Percentiles rank a stretch among this genome's conserved stretches.
phyloP scores from a whole-genome alignment of 2,888 invertebrate species.

The Lepidocyrtoides sp. region DNA sequence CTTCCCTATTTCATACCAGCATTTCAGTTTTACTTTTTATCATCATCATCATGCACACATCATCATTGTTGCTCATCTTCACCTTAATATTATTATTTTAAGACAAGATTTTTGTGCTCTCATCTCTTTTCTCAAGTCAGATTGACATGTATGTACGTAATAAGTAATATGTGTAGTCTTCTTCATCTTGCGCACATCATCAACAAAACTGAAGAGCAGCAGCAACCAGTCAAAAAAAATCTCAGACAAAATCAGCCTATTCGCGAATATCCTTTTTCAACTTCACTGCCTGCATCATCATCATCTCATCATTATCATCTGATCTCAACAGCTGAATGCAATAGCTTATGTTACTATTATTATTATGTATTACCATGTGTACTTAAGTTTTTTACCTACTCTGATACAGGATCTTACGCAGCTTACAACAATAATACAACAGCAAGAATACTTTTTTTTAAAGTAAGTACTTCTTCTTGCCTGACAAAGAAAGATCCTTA shows the following conservation, averaged over 20 bases:
- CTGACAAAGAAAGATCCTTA: slow-evolving; percentile 23
- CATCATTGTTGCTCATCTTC: neutral
- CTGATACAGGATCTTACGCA: neutral
- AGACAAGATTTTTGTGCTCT: neutral
- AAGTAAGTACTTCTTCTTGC: neutral
- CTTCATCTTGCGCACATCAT: neutral
- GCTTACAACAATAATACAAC: neutral
- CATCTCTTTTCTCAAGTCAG: neutral
- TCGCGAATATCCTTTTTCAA: slow-evolving; percentile 3
- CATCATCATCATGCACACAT: too few relatives aligned
- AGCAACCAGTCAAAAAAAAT: neutral
- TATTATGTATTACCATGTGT: slow-evolving; percentile 26
- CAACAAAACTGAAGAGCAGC: neutral
- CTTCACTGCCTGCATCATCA: slow-evolving; percentile 13
- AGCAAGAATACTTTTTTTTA: neutral
- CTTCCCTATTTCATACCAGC: too few relatives aligned
- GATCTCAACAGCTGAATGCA: neutral
- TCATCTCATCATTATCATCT: neutral
- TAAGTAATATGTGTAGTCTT: neutral
- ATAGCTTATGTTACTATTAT: slow-evolving; percentile 8
- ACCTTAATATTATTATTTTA: neutral
- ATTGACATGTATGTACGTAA: neutral
- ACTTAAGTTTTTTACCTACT: slow-evolving; percentile 24
- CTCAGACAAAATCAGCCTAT: slow-evolving; percentile 4
- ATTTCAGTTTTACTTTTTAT: too few relatives aligned